Percentiles rank a stretch among this genome's conserved stretches.
Conservation (phyloP, 1,140 invertebrate species). For the Zaprionus capensis region DNA sequence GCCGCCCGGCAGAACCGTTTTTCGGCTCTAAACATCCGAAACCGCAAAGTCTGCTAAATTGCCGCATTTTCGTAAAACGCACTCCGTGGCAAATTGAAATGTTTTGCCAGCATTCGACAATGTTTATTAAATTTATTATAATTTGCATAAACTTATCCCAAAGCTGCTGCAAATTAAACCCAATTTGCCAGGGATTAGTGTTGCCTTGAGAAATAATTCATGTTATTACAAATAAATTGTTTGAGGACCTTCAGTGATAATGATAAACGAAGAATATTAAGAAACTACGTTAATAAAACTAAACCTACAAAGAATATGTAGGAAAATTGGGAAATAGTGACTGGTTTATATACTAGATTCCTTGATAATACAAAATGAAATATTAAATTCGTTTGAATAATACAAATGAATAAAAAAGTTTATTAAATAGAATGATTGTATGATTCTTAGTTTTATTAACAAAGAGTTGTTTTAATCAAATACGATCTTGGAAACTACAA, state of each 20-base stretch:
- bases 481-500: too few species aligned
- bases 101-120: constrained; percentile 33
- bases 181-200: background rate
- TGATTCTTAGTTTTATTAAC: too few species aligned
- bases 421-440: too few species aligned
- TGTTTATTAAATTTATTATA: constrained; percentile 50
- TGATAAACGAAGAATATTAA: background rate
- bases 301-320: too few species aligned
- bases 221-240: background rate
- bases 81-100: constrained; percentile 51
- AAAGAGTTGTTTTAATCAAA: too few species aligned
- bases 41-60: constrained; percentile 68
- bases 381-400: too few species aligned
- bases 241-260: background rate
- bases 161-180: constrained; percentile 1
- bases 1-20: background rate
- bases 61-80: constrained; percentile 19
- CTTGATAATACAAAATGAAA: too few species aligned
- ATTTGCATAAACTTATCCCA: background rate
- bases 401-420: too few species aligned
- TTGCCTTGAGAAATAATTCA: background rate
- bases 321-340: too few species aligned
- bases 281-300: background rate
- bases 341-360: too few species aligned
- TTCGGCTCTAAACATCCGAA: constrained; percentile 26